These are phyloP conservation scores for Colletes collaris DNA, from an alignment of 2,888 invertebrate genomes.

Conservation along the genomic window DNA sequence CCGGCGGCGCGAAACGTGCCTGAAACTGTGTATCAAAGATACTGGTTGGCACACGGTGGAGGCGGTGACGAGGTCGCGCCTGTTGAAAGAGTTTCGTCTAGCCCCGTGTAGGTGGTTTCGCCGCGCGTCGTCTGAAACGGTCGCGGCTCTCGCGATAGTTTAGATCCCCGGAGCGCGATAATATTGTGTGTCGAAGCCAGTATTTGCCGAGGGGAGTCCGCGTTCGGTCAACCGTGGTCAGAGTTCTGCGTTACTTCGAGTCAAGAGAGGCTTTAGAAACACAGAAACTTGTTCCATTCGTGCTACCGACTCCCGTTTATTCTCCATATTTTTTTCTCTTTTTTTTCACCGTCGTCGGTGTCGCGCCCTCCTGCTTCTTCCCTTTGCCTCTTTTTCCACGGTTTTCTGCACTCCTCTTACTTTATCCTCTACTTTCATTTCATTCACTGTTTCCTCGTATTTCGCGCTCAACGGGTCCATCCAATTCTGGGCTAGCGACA, in stretches of 20 bases:
- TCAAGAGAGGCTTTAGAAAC: slow-evolving; percentile 67
- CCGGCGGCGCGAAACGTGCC: slow-evolving; percentile 6
- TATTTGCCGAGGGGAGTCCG: slow-evolving; percentile 70
- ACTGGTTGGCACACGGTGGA: neutral
- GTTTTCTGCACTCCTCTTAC: neutral
- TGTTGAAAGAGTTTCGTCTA: slow-evolving; percentile 33
- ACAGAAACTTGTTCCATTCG: slow-evolving; percentile 70
- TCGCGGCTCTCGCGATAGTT: slow-evolving; percentile 70
- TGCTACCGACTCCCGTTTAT: slow-evolving; percentile 16
- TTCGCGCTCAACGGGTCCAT: too few relatives aligned
- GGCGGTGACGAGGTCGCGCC: slow-evolving; percentile 18
- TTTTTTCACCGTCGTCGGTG: slow-evolving; percentile 4
- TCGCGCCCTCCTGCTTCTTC: neutral
- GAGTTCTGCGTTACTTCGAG: slow-evolving; percentile 31
- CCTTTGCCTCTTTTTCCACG: neutral
- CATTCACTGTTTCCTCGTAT: neutral
- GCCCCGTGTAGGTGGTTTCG: slow-evolving; percentile 31
- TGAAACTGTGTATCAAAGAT: slow-evolving; percentile 24
- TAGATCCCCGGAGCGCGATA: slow-evolving; percentile 77
- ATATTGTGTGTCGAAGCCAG: slow-evolving; percentile 75
- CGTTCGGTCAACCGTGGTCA: slow-evolving; percentile 47
- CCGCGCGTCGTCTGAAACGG: slow-evolving; percentile 45
- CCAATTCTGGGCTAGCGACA: too few relatives aligned
- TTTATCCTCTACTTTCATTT: neutral
- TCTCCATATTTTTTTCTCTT: slow-evolving; percentile 11